Evolutionary conservation across 2,113 vertebrate genomes (phyloP), one percentile per base, ranked within the genome.

Genomic region (Promerops cafer): DNA sequence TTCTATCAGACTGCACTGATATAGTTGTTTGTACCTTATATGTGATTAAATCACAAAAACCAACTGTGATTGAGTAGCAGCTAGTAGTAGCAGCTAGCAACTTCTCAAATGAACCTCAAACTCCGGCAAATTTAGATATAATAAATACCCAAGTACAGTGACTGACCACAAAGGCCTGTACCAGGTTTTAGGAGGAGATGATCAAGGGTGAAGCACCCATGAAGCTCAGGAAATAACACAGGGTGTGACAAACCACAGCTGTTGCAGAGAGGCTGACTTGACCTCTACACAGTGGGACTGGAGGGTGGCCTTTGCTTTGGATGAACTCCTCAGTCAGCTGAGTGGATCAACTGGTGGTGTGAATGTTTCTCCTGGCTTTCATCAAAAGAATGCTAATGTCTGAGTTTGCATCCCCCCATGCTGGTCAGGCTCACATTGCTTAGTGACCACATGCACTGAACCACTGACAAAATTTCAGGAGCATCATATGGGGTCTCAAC

Each of bases 181-280:
- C 23, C 7, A 65, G 33, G 76, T n/a, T n/a, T n/a, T n/a, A n/a
- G n/a, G n/a, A 66, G 63, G 40, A 70, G 28, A 49, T 4, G 23
- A 44, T 21, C 7, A 71, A 72, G 17, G 26, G 4, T 1, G 1
- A 64, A 22, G n/a, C 2, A 1, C 14, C 31, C 27, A 16, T 1
- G 11, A 71, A 91, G 54, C 54, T 77, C 63, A 72, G 59, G 40
- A 77, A 75, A 87, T 13, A 47, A 39, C 0, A 1, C 1, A 47
- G 13, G 12, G 10, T 56, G 35, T 39, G 53, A 83, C 63, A 69
- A 79, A 83, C 18, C 57, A 79, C 23, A 21, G 54, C 23, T 35
- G 33, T 1, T 54, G 30, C 26, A 39, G 52, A 56, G 47, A 70
- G 28, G 10, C 19, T 8, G 30, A 53, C 52, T 49, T n/a, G 7